Conservation (phyloP, 2,797 vertebrate species). For the Pogoniulus pusillus region DNA sequence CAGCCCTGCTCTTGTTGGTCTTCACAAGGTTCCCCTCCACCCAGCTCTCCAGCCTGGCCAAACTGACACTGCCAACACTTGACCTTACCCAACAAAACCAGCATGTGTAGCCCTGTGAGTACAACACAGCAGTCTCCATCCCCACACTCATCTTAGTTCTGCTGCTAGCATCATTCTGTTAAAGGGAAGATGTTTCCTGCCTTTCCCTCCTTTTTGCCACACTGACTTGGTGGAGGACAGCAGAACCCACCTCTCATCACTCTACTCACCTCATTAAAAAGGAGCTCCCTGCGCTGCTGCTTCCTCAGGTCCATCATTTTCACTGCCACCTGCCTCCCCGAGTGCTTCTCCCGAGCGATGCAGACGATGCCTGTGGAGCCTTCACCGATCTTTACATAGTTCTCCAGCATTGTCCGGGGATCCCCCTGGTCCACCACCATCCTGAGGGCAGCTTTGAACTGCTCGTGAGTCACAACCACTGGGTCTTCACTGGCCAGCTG, state of each 20-base stretch:
- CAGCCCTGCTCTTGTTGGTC: too few relatives aligned
- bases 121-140: fast-evolving
- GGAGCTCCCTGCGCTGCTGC: conserved; percentile 95
- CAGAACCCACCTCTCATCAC: neutral
- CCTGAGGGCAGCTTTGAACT: conserved; percentile 96
- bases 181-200: neutral
- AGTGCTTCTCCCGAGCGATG: conserved; percentile 94
- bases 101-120: fast-evolving
- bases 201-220: neutral
- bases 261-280: conserved; percentile 92
- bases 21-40: too few relatives aligned
- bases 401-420: conserved; percentile 91
- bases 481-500: conserved; percentile 82
- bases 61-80: too few relatives aligned
- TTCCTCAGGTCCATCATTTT: conserved; percentile 99
- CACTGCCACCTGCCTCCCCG: conserved; percentile 92
- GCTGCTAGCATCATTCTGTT: neutral
- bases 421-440: conserved; percentile 98
- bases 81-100: neutral
- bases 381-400: conserved; percentile 96
- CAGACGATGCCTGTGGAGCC: conserved; percentile 98
- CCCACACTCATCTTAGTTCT: neutral
- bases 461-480: conserved; percentile 92
- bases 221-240: neutral
- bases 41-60: too few relatives aligned